These are phyloP conservation scores for Astreopora myriophthalma DNA, from an alignment of 64 coral and sea anemone species.

Conservation along the genomic window DNA sequence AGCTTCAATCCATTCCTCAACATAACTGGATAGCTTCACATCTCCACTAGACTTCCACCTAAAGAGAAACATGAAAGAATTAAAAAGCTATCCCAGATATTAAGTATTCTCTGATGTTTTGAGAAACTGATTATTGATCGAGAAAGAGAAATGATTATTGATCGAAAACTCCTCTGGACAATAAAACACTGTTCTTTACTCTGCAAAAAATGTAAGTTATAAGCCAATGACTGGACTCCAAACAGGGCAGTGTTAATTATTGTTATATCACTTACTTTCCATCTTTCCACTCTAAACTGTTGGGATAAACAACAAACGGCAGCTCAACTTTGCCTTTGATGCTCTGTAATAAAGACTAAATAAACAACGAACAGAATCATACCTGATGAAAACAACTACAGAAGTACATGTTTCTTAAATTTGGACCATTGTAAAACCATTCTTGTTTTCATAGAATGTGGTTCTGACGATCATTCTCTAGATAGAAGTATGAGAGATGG, in stretches of 20 bases:
- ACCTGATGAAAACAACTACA: not conserved
- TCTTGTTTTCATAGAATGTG: no score
- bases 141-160: no score
- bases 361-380: not conserved
- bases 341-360: constrained; percentile 71
- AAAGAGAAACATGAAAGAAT: not conserved
- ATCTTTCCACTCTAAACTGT: constrained; percentile 64
- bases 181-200: not conserved
- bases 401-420: no score
- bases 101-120: not conserved
- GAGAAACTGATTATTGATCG: no score
- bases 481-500: no score
- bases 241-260: no score
- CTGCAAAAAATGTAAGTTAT: not conserved
- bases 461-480: no score
- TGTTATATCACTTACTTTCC: not conserved
- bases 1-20: constrained; percentile 33
- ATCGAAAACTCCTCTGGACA: no score
- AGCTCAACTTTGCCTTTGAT: constrained; percentile 59
- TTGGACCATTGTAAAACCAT: no score
- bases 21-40: not conserved
- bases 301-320: constrained; percentile 80
- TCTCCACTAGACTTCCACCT: not conserved
- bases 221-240: no score
- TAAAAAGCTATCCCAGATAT: no score